Evolutionary conservation across 1,140 invertebrate species (phyloP), one percentile per base, ranked within the genome.

Genomic region (Panulirus ornatus): DNA sequence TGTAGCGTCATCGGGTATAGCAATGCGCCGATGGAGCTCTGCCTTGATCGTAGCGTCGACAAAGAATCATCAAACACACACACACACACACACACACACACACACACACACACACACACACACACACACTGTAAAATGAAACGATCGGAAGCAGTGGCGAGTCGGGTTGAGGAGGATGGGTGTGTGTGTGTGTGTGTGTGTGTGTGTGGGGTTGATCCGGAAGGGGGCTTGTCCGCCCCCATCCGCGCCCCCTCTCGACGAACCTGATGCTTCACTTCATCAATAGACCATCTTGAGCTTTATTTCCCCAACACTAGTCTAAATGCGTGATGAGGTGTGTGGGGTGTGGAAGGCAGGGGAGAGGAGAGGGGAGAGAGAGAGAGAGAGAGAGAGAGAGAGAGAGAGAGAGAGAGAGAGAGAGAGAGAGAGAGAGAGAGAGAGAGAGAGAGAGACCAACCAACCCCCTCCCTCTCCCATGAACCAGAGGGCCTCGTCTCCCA

Each of bases 211-310:
- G n/a, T n/a, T n/a, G n/a, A n/a, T n/a, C n/a, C n/a, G n/a, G n/a
- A n/a, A n/a, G n/a, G n/a, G n/a, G n/a, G n/a, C n/a, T n/a, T n/a
- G n/a, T n/a, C n/a, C n/a, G n/a, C n/a, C n/a, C n/a, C n/a, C n/a
- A n/a, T n/a, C n/a, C n/a, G n/a, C 14, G 54, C 40, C 54, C 51
- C 40, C 36, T 27, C 40, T 44, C 78, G 42, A n/a, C 34, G 36
- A 81, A 27, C 9, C 9, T 88, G 86, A 81, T 81, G 63, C 86
- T 81, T 88, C 54, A 82, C 86, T 81, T 88, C 70, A 88, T 88
- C 86, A 88, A 88, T 82, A 88, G 42, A 71, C 63, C 86, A 88
- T 88, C 86, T 88, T 71, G 78, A 70, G 75, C 75, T 66, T 81
- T 88, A 88, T 63, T 81, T 88, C 76, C 34, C 85, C 85, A 42